These are phyloP conservation scores for Blastobasis lacticolella DNA, from an alignment of 2,888 invertebrate genomes.

Conservation along the genomic window DNA sequence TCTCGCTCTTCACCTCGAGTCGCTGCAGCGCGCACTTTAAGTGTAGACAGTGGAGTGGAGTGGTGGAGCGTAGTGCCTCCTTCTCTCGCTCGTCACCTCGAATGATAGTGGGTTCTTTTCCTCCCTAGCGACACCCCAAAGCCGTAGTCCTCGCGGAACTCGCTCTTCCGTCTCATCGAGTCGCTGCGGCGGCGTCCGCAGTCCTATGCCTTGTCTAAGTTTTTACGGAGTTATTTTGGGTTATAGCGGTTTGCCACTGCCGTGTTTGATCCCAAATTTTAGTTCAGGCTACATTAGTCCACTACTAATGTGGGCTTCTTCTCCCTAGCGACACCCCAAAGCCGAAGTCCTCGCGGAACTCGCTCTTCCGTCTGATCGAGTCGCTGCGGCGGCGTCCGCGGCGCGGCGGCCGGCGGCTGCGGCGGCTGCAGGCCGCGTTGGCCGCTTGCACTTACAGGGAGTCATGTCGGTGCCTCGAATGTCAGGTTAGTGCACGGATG, in stretches of 20 bases:
- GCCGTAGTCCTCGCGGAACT: slow-evolving; percentile 28
- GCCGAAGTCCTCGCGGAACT: slow-evolving; percentile 28
- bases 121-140: slow-evolving; percentile 28
- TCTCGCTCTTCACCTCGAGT: too few species aligned
- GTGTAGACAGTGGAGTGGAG: too few species aligned
- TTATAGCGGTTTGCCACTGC: too few species aligned
- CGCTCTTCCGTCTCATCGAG: slow-evolving; percentile 36
- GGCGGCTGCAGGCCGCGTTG: slow-evolving; percentile 42
- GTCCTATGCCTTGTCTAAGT: too few species aligned
- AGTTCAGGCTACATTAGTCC: too few species aligned
- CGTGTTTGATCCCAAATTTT: too few species aligned
- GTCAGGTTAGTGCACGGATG: slow-evolving; percentile 56
- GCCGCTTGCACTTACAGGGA: slow-evolving; percentile 53
- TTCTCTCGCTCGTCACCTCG: too few species aligned
- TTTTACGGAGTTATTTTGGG: too few species aligned
- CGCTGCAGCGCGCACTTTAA: too few species aligned
- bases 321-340: slow-evolving; percentile 28
- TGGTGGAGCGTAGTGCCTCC: too few species aligned
- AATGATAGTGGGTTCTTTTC: too few species aligned
- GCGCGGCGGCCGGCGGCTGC: slow-evolving; percentile 39
- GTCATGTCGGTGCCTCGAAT: slow-evolving; percentile 57
- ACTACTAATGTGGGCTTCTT: not conserved
- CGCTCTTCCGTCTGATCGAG: slow-evolving; percentile 36
- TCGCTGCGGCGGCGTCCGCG: slow-evolving; percentile 50
- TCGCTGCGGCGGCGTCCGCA: slow-evolving; percentile 50